phyloP scores from a whole-genome alignment of 2,888 invertebrate genomes.

The Margaritifera margaritifera region DNA sequence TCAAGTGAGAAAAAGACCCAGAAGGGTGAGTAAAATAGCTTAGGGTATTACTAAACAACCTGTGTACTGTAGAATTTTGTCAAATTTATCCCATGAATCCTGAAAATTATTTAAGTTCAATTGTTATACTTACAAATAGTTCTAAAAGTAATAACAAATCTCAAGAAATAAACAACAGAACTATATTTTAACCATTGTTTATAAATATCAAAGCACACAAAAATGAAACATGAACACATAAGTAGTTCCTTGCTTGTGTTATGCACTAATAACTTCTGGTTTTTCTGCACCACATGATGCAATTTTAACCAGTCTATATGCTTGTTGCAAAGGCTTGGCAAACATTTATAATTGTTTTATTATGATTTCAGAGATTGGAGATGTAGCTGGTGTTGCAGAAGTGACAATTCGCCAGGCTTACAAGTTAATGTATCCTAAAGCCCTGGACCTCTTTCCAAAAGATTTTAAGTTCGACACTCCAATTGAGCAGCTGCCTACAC shows the following conservation, averaged over 20 bases:
- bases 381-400: conserved; percentile 98
- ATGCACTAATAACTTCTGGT: no score
- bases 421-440: conserved; percentile 96
- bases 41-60: no score
- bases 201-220: no score
- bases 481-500: conserved; percentile 89
- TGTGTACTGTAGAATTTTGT: no score
- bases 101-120: no score
- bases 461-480: conserved; percentile 97
- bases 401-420: conserved; percentile 98
- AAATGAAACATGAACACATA: no score
- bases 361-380: conserved; percentile 86
- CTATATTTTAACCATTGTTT: no score
- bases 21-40: conserved; percentile 76
- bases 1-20: conserved; percentile 94
- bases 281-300: background rate
- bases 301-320: background rate
- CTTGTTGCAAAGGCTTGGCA: background rate
- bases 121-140: no score
- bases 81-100: no score
- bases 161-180: no score
- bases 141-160: no score
- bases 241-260: no score
- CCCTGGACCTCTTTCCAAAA: conserved; percentile 92
- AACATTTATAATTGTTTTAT: background rate